phyloP scores from a whole-genome alignment of 1,140 invertebrate genomes.

The Nomia melanderi region DNA sequence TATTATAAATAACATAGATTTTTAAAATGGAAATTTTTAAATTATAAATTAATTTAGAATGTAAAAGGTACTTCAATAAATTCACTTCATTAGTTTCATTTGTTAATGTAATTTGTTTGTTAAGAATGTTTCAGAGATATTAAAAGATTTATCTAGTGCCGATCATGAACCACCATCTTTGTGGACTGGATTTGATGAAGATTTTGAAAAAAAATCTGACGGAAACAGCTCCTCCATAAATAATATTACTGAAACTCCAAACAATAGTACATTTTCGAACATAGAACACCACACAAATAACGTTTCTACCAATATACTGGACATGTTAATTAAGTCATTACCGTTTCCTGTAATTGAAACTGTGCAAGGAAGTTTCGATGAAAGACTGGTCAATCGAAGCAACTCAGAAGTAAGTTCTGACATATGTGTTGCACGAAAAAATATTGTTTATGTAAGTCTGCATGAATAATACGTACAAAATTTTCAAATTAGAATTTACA shows the following conservation, averaged over 20 bases:
- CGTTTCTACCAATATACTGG: not conserved
- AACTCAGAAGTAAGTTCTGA: constrained; percentile 1
- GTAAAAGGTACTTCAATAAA: too few relatives aligned
- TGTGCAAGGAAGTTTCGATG: not conserved
- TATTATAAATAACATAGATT: too few relatives aligned
- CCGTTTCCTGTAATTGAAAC: not conserved
- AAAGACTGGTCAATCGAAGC: not conserved
- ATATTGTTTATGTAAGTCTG: too few relatives aligned
- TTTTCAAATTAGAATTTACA: too few relatives aligned
- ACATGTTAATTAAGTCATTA: constrained; percentile 7
- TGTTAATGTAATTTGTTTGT: not conserved
- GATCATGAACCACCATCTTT: not conserved
- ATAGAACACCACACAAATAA: not conserved
- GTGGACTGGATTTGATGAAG: not conserved
- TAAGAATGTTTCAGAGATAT: constrained; percentile 12
- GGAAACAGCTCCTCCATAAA: not conserved
- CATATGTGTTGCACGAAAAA: not conserved
- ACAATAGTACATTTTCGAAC: not conserved
- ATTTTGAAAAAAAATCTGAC: not conserved
- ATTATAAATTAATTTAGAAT: not conserved
- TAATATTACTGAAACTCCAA: not conserved
- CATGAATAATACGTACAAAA: too few relatives aligned
- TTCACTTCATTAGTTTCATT: not conserved
- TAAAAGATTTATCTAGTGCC: not conserved
- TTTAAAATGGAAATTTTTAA: too few relatives aligned